Evolutionary conservation across 2,113 vertebrate genomes (phyloP), one percentile per base, ranked within the genome.

Genomic region (Upupa epops): DNA sequence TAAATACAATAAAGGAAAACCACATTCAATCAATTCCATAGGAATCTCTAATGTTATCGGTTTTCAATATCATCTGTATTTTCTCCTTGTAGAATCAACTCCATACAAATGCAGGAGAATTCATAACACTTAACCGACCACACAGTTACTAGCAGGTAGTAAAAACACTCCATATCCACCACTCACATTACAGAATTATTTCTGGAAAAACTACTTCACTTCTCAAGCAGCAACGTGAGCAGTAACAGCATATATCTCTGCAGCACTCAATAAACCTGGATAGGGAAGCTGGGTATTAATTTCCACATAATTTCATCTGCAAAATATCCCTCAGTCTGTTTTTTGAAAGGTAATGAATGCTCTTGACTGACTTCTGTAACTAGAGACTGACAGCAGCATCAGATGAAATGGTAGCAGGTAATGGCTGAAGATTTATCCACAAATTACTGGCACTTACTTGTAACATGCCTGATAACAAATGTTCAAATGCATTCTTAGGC

Each of bases 21-120:
- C 26, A 77, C 19, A 59, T 37, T 51, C 28, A 70, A 3, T 10
- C 4, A 54, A 48, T 71, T 64, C 13, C 31, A 21, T 75, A 48
- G 5, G 9, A 5, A 12, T 45, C 18, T 64, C 8, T 16, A 84
- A 40, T 2, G 26, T 5, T 31, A 7, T 1, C 0, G 0, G 22
- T 4, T 17, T 52, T 3, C 1, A 32, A 55, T 34, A 76, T 40
- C 11, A 69, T 56, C 46, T 54, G 5, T 69, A 16, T 70, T 85
- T 83, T 29, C 36, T 36, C 51, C 31, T 8, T 59, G 79, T 25
- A 24, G 31, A 76, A 69, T 5, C 64, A 68, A 20, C 22, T 63
- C 52, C 5, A 60, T 9, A n/a, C 19, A 74, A 84, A 37, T 18
- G 25, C 36, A 76, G 42, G 24, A 64, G 29, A 74, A 81, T 4